Evolutionary conservation across 1,140 invertebrate genomes (phyloP), one percentile per base, ranked within the genome.

Genomic region (Papilio polyxenes): DNA sequence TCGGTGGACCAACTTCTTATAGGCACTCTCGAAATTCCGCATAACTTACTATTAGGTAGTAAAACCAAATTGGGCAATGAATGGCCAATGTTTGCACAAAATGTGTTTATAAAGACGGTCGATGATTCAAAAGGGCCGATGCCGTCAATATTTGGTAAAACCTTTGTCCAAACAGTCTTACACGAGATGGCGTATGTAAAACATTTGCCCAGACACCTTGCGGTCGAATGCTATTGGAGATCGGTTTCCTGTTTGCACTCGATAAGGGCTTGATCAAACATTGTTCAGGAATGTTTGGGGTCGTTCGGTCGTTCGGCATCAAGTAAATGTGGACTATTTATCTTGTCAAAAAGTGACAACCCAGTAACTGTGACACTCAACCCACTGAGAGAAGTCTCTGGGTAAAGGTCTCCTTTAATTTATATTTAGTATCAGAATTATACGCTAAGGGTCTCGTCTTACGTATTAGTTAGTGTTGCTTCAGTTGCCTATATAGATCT

Each of bases 231-330:
- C 83, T 87, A 85, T 81, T 51, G 82, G 85, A 85, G 86, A 88
- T 89, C 89, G 83, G 88, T 89, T 89, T 91, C 90, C 90, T 91
- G 90, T 91, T 89, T 88, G 85, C 77, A 65, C 31, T 82, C 87
- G 90, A 91, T 91, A 91, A 90, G 89, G 89, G 89, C 83, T 88
- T 88, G 75, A 87, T 85, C 87, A 91, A 89, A 91, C 86, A 87
- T 85, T 87, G 86, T 84, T 75, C 75, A 59, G 85, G 86, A 87
- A 84, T 87, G 86, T 88, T 87, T 72, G 62, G 79, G 83, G 78
- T 81, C 62, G 85, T 81, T 75, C 82, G 83, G 78, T 81, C 62
- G 85, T 81, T 75, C 82, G 56, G 56, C 78, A 49, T 65, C 59
- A 72, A 23, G 56, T 44, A 49, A 69, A 75, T 75, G 17, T 49